Conservation (phyloP, 1,140 invertebrate species). For the Scaptomyza pallida region DNA sequence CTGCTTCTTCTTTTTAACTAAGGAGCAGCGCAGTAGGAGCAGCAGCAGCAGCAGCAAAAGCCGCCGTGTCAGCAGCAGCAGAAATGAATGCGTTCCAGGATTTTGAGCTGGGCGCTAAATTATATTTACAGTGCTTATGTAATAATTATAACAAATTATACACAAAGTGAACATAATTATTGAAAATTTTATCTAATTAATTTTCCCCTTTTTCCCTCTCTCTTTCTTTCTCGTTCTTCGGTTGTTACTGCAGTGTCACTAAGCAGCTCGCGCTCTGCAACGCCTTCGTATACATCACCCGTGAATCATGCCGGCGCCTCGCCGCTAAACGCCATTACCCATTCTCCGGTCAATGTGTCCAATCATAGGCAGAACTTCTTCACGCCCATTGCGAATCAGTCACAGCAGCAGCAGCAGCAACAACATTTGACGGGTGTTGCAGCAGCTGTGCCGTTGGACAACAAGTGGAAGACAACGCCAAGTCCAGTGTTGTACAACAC, state of each 20-base stretch:
- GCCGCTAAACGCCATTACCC: constrained; percentile 87
- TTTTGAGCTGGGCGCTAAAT: constrained; percentile 78
- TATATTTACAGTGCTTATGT: constrained; percentile 84
- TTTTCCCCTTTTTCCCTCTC: background rate
- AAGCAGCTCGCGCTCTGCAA: constrained; percentile 95
- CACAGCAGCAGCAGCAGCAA: constrained; percentile 85
- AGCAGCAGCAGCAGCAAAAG: constrained; percentile 19
- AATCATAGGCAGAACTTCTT: constrained; percentile 90
- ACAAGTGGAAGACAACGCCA: constrained; percentile 81
- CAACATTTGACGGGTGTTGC: constrained; percentile 51
- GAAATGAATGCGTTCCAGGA: constrained; percentile 80
- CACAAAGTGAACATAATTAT: background rate
- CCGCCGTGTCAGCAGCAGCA: constrained; percentile 44
- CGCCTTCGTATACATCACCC: constrained; percentile 93
- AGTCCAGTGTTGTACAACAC: constrained; percentile 80
- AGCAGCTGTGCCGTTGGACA: constrained; percentile 57
- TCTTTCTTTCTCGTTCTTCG: constrained; percentile 5
- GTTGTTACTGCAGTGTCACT: constrained; percentile 89
- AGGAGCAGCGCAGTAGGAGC: constrained; percentile 4
- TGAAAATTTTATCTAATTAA: background rate
- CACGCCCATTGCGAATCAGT: constrained; percentile 89
- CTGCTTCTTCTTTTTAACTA: constrained; percentile 23
- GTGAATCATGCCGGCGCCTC: constrained; percentile 88
- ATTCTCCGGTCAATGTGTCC: constrained; percentile 87
- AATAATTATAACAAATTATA: constrained; percentile 25